phyloP scores from a whole-genome alignment of 2,888 invertebrate genomes.

The Eupithecia centaureata region DNA sequence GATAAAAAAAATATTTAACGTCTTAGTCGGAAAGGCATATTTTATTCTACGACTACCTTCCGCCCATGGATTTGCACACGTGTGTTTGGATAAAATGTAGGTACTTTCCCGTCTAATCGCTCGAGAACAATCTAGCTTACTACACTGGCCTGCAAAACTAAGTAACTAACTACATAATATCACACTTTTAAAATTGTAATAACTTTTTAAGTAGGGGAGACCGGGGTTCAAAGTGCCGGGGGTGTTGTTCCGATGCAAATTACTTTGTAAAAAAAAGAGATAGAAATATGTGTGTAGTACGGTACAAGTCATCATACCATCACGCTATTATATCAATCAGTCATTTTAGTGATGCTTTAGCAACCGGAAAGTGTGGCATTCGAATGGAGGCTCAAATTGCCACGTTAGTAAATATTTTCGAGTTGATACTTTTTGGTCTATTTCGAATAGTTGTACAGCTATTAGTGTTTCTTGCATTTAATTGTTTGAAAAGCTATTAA shows the following conservation, averaged over 20 bases:
- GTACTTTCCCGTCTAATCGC: no score
- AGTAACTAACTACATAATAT: no score
- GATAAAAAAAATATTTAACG: neutral
- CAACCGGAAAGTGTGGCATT: slow-evolving; percentile 41
- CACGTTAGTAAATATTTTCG: slow-evolving; percentile 2
- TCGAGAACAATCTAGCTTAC: no score
- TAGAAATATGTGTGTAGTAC: slow-evolving; percentile 17
- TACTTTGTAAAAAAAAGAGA: slow-evolving; percentile 28
- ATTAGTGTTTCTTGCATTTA: slow-evolving; percentile 11
- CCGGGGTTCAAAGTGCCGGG: slow-evolving; percentile 35
- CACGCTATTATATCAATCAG: slow-evolving; percentile 17
- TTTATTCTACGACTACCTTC: neutral
- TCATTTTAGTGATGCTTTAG: slow-evolving; percentile 9
- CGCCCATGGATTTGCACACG: no score
- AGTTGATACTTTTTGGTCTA: slow-evolving; percentile 6
- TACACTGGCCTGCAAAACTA: no score
- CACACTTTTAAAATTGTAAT: no score
- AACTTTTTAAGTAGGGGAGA: no score
- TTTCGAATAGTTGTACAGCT: slow-evolving; percentile 11
- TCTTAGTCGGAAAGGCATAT: neutral
- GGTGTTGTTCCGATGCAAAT: slow-evolving; percentile 33
- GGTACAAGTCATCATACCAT: slow-evolving; percentile 11
- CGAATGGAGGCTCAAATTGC: slow-evolving; percentile 28
- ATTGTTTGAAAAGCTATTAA: slow-evolving; percentile 2
- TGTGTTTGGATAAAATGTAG: no score